phyloP scores from a whole-genome alignment of 2,888 invertebrate genomes.

The Sepiola atlantica region DNA sequence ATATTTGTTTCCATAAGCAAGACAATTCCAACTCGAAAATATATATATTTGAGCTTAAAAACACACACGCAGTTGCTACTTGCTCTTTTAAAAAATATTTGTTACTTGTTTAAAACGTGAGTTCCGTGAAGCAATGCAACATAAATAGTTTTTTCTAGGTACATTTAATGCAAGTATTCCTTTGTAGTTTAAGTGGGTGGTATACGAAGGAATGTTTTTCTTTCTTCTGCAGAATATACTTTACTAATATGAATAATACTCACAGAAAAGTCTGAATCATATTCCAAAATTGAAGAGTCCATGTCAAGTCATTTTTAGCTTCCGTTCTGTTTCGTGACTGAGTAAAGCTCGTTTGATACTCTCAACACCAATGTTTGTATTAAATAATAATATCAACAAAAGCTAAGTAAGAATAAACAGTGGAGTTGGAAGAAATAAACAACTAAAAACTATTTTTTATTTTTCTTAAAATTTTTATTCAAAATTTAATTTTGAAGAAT shows the following conservation, averaged over 20 bases:
- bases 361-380: conserved; percentile 22
- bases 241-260: conserved; percentile 51
- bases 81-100: not conserved
- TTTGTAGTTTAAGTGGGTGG: not conserved
- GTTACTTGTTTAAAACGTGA: not conserved
- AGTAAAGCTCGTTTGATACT: conserved; percentile 25
- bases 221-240: not conserved
- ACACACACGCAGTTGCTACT: not conserved
- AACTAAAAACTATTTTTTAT: not conserved
- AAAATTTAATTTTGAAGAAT: not conserved
- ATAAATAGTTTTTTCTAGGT: not conserved
- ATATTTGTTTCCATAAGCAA: not conserved
- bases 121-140: conserved; percentile 11
- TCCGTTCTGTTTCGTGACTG: conserved; percentile 40
- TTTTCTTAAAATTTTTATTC: not conserved
- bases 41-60: not conserved
- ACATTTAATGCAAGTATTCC: not conserved
- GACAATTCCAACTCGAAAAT: not conserved
- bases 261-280: conserved; percentile 64
- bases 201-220: not conserved
- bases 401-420: not conserved
- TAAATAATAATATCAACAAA: not conserved
- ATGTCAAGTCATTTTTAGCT: conserved; percentile 58
- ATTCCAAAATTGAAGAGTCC: conserved; percentile 67
- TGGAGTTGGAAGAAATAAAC: not conserved